Percentiles rank a stretch among this genome's conserved stretches.
phyloP scores from a whole-genome alignment of 2,113 vertebrate species.

The Tyto alba region DNA sequence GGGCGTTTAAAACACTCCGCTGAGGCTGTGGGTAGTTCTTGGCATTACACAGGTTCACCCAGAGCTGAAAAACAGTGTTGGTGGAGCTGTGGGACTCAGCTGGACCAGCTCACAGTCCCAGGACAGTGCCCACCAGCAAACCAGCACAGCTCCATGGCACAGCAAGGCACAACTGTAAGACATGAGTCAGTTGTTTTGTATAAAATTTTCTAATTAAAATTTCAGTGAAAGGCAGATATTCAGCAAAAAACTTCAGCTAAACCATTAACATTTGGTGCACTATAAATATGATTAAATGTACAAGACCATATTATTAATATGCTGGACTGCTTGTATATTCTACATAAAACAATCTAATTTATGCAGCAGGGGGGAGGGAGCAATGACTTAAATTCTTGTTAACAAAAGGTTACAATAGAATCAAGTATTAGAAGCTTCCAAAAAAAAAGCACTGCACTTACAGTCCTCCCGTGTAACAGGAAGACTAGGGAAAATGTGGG shows the following conservation, averaged over 20 bases:
- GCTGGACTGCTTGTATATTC: background rate
- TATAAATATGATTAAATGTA: background rate
- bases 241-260: background rate
- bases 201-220: background rate
- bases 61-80: background rate
- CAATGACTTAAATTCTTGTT: background rate
- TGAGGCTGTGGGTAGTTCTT: background rate
- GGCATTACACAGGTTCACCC: background rate
- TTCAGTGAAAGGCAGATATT: background rate
- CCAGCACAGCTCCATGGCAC: background rate
- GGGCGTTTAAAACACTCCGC: background rate
- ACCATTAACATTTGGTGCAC: background rate
- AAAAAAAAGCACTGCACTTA: background rate
- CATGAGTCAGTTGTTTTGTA: background rate
- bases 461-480: background rate
- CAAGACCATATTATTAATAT: background rate
- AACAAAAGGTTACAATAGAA: background rate
- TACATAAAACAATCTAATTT: background rate
- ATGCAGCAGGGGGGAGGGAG: rapidly evolving
- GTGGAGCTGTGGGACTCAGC: background rate
- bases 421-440: background rate
- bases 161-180: background rate
- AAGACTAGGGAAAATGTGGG: too few species aligned
- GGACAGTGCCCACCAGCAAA: background rate
- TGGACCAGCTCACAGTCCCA: background rate